Percentiles rank a stretch among this genome's conserved stretches.
These are phyloP conservation scores for Cactoblastis cactorum DNA, from an alignment of 2,888 invertebrate genomes.

Conservation along the genomic window DNA sequence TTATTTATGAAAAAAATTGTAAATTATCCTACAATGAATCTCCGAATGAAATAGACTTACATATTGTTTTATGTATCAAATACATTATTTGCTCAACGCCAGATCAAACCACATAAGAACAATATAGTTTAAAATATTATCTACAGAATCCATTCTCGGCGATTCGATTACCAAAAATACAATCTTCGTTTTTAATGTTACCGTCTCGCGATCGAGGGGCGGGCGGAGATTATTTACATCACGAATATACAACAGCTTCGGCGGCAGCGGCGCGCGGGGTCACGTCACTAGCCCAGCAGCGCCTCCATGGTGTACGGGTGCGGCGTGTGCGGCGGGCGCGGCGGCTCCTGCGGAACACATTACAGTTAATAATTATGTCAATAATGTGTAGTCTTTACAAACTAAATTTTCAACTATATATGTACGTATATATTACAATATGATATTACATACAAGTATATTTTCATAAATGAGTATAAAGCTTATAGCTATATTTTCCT, in stretches of 20 bases:
- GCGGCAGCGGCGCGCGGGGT: constrained; percentile 55
- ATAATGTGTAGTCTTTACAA: no score
- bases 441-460: no score
- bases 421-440: no score
- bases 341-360: constrained; percentile 41
- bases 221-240: constrained; percentile 52
- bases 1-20: constrained; percentile 84
- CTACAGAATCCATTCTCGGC: constrained; percentile 77
- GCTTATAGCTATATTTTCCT: no score
- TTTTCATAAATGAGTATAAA: no score
- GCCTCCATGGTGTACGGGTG: constrained; percentile 25
- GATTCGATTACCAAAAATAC: constrained; percentile 77
- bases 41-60: constrained; percentile 81
- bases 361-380: not conserved
- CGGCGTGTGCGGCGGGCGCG: constrained; percentile 68
- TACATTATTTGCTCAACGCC: constrained; percentile 77
- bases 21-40: constrained; percentile 83
- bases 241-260: constrained; percentile 46
- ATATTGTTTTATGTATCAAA: constrained; percentile 79
- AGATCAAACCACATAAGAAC: constrained; percentile 78
- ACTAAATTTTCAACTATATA: no score
- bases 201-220: constrained; percentile 25
- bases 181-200: constrained; percentile 52
- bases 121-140: constrained; percentile 78
- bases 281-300: constrained; percentile 47